Evolutionary conservation across 2,888 invertebrate genomes (phyloP).

Genomic region (Isotomurus palustris): DNA sequence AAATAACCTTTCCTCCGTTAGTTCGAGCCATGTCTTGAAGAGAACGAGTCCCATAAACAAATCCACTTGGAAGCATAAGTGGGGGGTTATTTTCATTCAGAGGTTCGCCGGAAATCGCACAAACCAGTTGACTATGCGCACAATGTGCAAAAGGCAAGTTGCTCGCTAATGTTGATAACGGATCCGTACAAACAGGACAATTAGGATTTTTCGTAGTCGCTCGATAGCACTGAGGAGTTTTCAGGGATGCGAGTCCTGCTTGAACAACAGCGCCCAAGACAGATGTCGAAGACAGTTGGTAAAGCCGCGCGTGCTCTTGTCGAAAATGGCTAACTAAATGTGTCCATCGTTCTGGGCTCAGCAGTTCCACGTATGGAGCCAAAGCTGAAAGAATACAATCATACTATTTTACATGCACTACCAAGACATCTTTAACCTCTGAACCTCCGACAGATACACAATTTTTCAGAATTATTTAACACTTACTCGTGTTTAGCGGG

Average conservation of each 20-base stretch:
- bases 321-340: conserved; percentile 84
- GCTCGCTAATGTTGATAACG: conserved; percentile 78
- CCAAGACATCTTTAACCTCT: not conserved
- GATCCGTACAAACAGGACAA: conserved; percentile 88
- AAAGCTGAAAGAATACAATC: conserved; percentile 33
- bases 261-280: conserved; percentile 88
- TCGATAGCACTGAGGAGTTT: conserved; percentile 67
- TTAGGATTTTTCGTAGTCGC: conserved; percentile 65
- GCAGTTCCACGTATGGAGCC: conserved; percentile 53
- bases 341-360: conserved; percentile 71
- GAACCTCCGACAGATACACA: not conserved
- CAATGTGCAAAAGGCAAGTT: conserved; percentile 87
- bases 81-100: conserved; percentile 97
- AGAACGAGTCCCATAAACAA: conserved; percentile 92
- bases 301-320: conserved; percentile 86
- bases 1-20: conserved; percentile 85
- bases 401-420: not conserved
- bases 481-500: conserved; percentile 68
- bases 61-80: conserved; percentile 97
- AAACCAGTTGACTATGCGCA: conserved; percentile 90
- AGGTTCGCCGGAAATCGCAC: conserved; percentile 80
- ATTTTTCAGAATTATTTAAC: not conserved
- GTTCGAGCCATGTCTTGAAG: conserved; percentile 82
- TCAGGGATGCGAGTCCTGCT: conserved; percentile 89
- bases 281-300: conserved; percentile 85